Percentiles rank a stretch among this genome's conserved stretches.
Conservation (phyloP, 2,113 vertebrate species). For the Struthio camelus region DNA sequence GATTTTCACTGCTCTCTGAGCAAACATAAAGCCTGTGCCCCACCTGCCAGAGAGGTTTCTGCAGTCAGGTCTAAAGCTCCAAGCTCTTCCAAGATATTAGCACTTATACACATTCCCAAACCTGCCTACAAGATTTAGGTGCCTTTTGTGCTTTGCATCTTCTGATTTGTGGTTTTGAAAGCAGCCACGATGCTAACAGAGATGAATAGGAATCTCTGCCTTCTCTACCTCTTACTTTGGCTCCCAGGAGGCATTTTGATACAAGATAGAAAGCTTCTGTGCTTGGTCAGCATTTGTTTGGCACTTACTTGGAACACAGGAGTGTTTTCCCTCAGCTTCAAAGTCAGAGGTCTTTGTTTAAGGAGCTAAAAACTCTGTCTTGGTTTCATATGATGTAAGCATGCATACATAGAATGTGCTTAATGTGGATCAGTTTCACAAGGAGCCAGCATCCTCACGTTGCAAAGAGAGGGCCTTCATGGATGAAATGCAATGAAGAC, state of each 20-base stretch:
- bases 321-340: neutral
- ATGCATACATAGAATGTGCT: neutral
- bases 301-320: neutral
- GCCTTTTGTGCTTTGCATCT: neutral
- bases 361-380: neutral
- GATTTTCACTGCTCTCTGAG: neutral
- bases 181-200: neutral
- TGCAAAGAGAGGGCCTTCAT: neutral
- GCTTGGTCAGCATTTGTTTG: neutral
- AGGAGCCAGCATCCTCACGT: neutral
- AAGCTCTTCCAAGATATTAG: neutral
- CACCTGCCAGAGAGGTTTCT: neutral
- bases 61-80: neutral
- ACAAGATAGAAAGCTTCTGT: neutral
- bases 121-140: neutral
- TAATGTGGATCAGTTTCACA: accelerated
- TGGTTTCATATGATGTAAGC: neutral
- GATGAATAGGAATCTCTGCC: neutral
- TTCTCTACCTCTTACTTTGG: neutral
- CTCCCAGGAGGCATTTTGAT: neutral
- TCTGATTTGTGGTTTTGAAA: neutral
- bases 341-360: neutral
- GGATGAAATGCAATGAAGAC: neutral
- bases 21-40: neutral
- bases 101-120: neutral